Base-by-base conservation (phyloP, 2,113 vertebrate species). In the Baryphthengus martii region DNA sequence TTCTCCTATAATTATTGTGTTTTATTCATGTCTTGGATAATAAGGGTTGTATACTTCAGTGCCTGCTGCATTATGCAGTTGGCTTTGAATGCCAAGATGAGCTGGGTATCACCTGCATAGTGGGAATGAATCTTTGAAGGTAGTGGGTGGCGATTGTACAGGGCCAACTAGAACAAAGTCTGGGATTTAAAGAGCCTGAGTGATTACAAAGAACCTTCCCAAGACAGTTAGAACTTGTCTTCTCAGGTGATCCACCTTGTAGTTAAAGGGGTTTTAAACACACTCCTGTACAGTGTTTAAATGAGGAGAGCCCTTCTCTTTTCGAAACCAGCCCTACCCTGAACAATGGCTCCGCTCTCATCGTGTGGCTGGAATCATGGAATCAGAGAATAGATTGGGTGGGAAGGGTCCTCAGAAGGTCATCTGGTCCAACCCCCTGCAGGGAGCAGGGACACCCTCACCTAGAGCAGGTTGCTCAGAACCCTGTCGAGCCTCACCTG, bases 131-230 rank as follows among this genome's bases (percentile, higher is more conserved):
- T 42, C 35, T 72, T 91, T 31, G 31, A 87, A 90, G 47, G 67
- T 37, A 14, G 59, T 73, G 77, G 56, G 31, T 78, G 70, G 66
- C 59, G 62, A 85, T 91, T 85, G 82, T 80, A 65, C 40, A 63
- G 29, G 42, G 63, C 62, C 56, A 53, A 13, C 55, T 75, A 66
- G 67, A 95, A 50, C 42, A 62, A 19, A 58, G 55, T 70, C 39
- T 39, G 82, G 47, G 85, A 42, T 88, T 73, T 91, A 61, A 50
- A 72, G 78, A 72, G 44, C 56, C 66, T 79, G 78, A 88, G 39
- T 94, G 20, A 63, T 77, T 91, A 66, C 28, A 83, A 77, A 74
- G 70, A 91, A 73, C 58, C n/a, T 88, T 80, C 88, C 42, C 63
- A 77, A 80, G 55, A 59, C 35, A 83, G 45, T 55, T 76, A 70